Evolutionary conservation across 2,797 vertebrate species (phyloP).

Genomic region (Schizopygopsis malacanthus): DNA sequence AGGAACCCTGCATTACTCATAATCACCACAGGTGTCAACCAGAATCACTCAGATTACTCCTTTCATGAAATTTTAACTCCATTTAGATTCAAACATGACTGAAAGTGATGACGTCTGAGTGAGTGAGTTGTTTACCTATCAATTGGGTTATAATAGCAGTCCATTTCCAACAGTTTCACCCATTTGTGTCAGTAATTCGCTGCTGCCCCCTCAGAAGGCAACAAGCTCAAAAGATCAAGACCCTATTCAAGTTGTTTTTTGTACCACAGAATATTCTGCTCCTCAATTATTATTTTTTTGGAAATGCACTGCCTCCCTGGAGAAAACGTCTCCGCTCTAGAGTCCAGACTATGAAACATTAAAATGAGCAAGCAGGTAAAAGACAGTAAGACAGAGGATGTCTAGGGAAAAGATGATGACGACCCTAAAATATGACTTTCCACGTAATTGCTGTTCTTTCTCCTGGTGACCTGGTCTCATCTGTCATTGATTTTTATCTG

Average conservation of each 20-base stretch:
- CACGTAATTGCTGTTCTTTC: constrained; percentile 51
- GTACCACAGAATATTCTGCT: not conserved
- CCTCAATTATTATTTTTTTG: not conserved
- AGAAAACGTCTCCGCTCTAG: constrained; percentile 39
- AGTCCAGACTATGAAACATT: constrained; percentile 43
- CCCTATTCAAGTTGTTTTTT: not conserved
- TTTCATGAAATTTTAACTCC: constrained; percentile 2
- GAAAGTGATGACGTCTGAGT: constrained; percentile 2
- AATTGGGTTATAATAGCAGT: not conserved
- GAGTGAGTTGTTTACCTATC: not conserved
- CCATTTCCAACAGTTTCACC: constrained; percentile 8
- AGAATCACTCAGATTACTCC: constrained; percentile 4
- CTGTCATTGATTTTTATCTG: constrained; percentile 53
- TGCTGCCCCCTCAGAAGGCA: not conserved
- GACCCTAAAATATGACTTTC: constrained; percentile 49
- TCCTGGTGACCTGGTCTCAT: constrained; percentile 59
- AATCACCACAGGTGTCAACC: constrained; percentile 10
- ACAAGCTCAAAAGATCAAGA: constrained; percentile 7
- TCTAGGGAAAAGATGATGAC: not conserved
- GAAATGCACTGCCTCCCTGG: constrained; percentile 20
- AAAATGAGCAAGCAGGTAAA: constrained; percentile 38
- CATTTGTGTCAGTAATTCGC: not conserved
- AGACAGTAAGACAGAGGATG: constrained; percentile 11
- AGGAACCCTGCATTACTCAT: not conserved
- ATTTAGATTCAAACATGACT: not conserved